Evolutionary conservation across 2,888 invertebrate species (phyloP).

Genomic region (Pristionchus mayeri): DNA sequence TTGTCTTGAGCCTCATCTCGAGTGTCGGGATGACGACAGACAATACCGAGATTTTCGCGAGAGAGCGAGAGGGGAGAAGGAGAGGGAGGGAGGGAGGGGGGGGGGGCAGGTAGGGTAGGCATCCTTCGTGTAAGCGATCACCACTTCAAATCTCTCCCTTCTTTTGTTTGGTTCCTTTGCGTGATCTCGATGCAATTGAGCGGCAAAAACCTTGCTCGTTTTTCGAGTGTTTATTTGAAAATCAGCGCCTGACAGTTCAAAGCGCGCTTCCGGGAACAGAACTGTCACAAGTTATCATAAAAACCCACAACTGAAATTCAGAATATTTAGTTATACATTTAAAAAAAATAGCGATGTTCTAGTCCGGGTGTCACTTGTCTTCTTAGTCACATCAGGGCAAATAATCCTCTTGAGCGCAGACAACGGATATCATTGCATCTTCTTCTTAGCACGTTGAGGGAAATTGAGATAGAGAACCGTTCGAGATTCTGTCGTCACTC

Average conservation of each 20-base stretch:
- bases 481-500: too few species aligned
- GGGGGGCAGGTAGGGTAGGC: background rate
- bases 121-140: background rate
- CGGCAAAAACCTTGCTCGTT: conserved; percentile 17
- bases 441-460: background rate
- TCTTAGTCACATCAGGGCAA: background rate
- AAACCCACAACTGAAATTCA: too few species aligned
- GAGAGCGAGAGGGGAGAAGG: background rate
- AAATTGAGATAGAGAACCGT: too few species aligned
- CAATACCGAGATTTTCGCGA: conserved; percentile 6
- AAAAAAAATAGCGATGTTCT: too few species aligned
- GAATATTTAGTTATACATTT: too few species aligned
- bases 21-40: conserved; percentile 32
- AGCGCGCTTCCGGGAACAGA: background rate
- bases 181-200: conserved; percentile 9
- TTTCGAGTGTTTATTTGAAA: background rate
- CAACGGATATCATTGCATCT: background rate
- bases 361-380: background rate
- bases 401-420: conserved; percentile 9
- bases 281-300: too few species aligned
- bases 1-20: background rate
- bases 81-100: background rate
- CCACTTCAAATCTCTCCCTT: conserved; percentile 9
- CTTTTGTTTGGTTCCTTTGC: background rate
- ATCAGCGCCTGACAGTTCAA: background rate